Evolutionary conservation across 2,797 vertebrate genomes (phyloP), one percentile per base, ranked within the genome.

Genomic region (Leptatherina wallacei): DNA sequence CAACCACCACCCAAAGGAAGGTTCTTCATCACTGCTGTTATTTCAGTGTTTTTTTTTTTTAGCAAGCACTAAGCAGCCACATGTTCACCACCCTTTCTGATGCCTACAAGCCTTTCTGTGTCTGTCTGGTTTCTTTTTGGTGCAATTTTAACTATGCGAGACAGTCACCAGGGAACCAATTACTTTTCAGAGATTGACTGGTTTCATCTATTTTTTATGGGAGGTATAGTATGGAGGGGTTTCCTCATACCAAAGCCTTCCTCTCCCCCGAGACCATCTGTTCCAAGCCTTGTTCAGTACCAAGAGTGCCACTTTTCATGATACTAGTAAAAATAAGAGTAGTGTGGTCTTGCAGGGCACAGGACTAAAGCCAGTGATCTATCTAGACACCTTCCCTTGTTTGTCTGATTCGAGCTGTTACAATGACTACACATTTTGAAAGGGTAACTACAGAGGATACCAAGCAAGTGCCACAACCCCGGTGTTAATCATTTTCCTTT

Each of bases 181-280:
- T 93, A 93, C 88, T 80, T 86, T 88, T 82, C 77, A 82, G 69
- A 87, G 82, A 90, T 90, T 75, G 73, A 55, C 65, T 80, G 78
- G 65, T 89, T 92, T 90, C 83, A 93, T 94, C 80, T 77, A 90
- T 87, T 88, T 94, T 92, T 92, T 83, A 93, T 88, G 76, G 74
- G 78, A 84, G 86, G 81, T 87, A 63, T 30, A 47, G 74, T 71
- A 65, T 67, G 66, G 69, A 75, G 69, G 61, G 51, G 65, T 61
- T 69, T 67, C 65, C n/a, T 38, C 36, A 40, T 66, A 44, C 73
- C 66, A 51, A 59, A 73, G 27, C 49, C 49, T 64, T 63, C 51
- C 42, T 73, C 49, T 64, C 49, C 65, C 47, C 27, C 12, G 44
- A 74, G 35, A 83, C 63, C 63, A 44, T 85, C 62, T 52, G 59